Percentiles rank a stretch among this genome's conserved stretches.
Evolutionary conservation across 2,888 invertebrate genomes (phyloP).

Genomic region (Toxonevra muliebris): DNA sequence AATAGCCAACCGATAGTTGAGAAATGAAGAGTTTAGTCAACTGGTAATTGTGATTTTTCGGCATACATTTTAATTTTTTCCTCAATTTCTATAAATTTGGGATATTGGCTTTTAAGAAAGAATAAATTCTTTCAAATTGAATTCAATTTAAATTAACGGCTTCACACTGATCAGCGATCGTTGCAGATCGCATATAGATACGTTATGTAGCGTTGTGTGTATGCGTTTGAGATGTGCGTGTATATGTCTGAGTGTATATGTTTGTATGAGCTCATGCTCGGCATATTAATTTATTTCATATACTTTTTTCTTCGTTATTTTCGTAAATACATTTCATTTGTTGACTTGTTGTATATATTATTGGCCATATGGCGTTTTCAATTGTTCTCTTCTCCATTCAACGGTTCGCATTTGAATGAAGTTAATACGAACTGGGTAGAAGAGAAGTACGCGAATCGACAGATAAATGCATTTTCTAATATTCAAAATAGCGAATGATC

Average conservation of each 20-base stretch:
- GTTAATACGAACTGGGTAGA: no score
- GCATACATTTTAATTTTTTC: no score
- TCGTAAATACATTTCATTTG: slow-evolving; percentile 13
- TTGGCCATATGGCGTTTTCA: slow-evolving; percentile 28
- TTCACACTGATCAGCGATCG: slow-evolving; percentile 22
- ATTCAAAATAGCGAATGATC: no score
- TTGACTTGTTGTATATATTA: slow-evolving; percentile 3
- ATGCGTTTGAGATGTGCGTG: neutral
- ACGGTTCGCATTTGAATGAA: no score
- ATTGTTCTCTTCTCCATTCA: neutral
- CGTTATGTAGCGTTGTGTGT: neutral
- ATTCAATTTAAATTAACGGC: slow-evolving; percentile 35
- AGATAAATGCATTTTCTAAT: no score
- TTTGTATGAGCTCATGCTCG: slow-evolving; percentile 23
- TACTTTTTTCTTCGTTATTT: slow-evolving; percentile 10
- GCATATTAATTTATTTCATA: slow-evolving; percentile 37
- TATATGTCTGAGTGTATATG: slow-evolving; percentile 14
- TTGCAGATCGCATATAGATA: neutral
- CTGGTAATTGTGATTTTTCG: no score
- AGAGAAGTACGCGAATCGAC: no score
- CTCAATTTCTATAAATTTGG: no score
- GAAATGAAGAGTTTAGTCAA: no score
- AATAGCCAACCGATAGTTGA: no score
- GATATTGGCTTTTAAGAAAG: no score
- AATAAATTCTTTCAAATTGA: slow-evolving; percentile 7